Evolutionary conservation across 2,797 vertebrate species (phyloP).

Genomic region (Silurus lanzhouensis): DNA sequence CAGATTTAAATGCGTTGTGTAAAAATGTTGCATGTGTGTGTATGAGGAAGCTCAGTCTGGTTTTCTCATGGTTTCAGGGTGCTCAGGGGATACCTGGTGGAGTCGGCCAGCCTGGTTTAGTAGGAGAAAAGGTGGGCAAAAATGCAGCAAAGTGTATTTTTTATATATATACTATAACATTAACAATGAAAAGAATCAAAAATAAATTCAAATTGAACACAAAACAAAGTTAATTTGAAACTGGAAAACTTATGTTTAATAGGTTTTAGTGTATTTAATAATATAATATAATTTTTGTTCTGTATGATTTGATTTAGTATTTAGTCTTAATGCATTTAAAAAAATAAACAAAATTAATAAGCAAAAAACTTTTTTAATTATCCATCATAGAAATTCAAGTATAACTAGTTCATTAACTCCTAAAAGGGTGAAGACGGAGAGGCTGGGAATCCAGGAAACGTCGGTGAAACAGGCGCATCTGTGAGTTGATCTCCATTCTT

Average conservation of each 20-base stretch:
- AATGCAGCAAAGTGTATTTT: neutral
- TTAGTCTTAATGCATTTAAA: neutral
- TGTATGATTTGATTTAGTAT: neutral
- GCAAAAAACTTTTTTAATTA: too few species aligned
- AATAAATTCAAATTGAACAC: neutral
- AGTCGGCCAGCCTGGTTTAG: conserved; percentile 83
- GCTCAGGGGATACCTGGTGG: conserved; percentile 81
- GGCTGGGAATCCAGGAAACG: conserved; percentile 80
- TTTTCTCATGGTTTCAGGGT: conserved; percentile 70
- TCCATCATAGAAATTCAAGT: too few species aligned
- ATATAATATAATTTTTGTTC: neutral
- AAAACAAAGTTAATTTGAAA: neutral
- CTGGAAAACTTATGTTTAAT: neutral
- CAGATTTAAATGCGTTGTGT: neutral
- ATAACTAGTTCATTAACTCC: too few species aligned
- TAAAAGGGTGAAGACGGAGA: conserved; percentile 88
- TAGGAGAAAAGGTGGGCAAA: conserved; percentile 86
- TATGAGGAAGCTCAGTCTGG: conserved; percentile 33
- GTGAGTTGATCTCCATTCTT: conserved; percentile 72
- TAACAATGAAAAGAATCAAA: neutral
- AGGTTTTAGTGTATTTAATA: neutral
- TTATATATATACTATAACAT: neutral
- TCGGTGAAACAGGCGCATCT: conserved; percentile 74
- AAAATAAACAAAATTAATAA: too few species aligned
- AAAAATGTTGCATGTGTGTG: conserved; percentile 11